These are phyloP conservation scores for Crenichthys baileyi DNA, from an alignment of 2,797 vertebrate species.

Conservation along the genomic window DNA sequence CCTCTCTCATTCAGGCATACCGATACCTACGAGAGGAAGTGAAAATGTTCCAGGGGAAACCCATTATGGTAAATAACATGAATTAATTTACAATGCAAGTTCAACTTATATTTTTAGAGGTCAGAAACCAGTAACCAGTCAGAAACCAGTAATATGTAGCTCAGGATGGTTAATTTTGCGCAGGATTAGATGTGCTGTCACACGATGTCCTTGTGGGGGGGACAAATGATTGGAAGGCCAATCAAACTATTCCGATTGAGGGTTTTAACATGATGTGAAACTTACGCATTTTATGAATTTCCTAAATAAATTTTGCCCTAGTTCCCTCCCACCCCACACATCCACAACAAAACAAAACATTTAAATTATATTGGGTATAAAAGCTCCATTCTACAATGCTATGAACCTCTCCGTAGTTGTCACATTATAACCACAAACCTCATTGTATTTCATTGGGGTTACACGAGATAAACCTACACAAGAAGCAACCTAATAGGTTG, in stretches of 20 bases:
- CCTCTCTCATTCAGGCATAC: slow-evolving; percentile 85
- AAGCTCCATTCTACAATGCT: neutral
- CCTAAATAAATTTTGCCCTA: neutral
- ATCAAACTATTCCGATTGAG: neutral
- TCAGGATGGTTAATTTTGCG: slow-evolving; percentile 6
- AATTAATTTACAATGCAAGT: neutral
- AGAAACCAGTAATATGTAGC: slow-evolving; percentile 1
- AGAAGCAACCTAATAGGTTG: neutral
- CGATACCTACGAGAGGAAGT: slow-evolving; percentile 98
- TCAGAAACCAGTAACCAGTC: slow-evolving; percentile 10
- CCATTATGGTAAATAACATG: slow-evolving; percentile 90
- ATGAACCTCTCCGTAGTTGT: neutral
- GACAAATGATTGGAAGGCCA: neutral
- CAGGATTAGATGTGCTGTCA: slow-evolving; percentile 21
- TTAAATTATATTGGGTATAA: neutral
- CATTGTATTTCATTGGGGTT: neutral
- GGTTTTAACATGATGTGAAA: neutral
- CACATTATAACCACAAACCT: neutral
- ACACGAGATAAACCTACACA: neutral
- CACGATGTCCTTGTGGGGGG: neutral
- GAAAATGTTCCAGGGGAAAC: slow-evolving; percentile 98
- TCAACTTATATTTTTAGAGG: neutral
- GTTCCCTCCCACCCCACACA: neutral
- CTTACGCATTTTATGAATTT: neutral
- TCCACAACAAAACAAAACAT: neutral